Base-by-base conservation (phyloP, 2,113 vertebrate species). In the Motacilla alba region DNA sequence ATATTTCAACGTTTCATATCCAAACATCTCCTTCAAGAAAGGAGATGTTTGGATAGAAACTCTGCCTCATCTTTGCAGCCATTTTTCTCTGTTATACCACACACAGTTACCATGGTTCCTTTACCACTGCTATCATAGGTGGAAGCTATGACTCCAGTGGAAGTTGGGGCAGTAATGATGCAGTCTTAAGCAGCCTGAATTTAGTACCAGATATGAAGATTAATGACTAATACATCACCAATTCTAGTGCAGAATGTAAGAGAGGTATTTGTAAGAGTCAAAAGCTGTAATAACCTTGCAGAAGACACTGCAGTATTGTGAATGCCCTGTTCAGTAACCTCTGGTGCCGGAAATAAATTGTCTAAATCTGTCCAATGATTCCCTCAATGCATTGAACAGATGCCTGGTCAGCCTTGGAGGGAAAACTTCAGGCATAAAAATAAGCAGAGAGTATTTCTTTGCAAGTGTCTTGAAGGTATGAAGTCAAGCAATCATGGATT, bases 161-260 rank as follows among this genome's bases (percentile, higher is more conserved):
- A 81, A 77, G 37, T 5, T 68, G 13, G n/a, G n/a, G 7, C 28
- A 35, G 27, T 17, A 63, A 41, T 4, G 6, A 33, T 13, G 15
- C 47, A 22, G 18, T 23, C 12, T 52, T 43, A 27, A 91, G 26
- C 33, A 58, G 13, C 16, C 31, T 8, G 4, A 46, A 86, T 66
- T 78, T 56, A 59, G 12, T 17, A 37, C 31, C 30, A 58, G 10
- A 2, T n/a, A 31, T 0, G 0, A 83, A 79, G 13, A 56, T 10
- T 33, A 47, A 26, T 10, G 5, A 66, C 8, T 41, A 74, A 64
- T 31, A 31, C 27, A 30, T 19, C 15, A 44, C 27, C 33, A 62
- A 1, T 35, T 76, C 47, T 33, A 70, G 28, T 63, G 14, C 21
- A 73, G 13, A 92, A 72, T 8, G 3, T 47, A 66, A 56, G 15